Evolutionary conservation across 2,888 invertebrate genomes (phyloP), one percentile per base, ranked within the genome.

Genomic region (Mesoligia furuncula): DNA sequence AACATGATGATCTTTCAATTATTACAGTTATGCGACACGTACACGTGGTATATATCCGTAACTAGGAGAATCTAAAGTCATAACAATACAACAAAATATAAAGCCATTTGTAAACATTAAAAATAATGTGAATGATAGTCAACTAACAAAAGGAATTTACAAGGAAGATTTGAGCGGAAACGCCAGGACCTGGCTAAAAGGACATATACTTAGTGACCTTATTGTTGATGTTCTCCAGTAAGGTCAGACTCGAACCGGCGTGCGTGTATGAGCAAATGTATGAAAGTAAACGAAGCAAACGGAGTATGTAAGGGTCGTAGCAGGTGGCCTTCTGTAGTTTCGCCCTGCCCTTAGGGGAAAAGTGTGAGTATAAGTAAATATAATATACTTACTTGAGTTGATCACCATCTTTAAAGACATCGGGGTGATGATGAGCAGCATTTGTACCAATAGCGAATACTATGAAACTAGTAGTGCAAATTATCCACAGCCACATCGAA

Each of bases 371-470:
- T 36, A 62, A 11, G 9, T 36, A 48, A 48, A 48, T 48, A 67
- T 20, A 13, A 48, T 27, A 27, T 15, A 87, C 84, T 87, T 94
- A 98, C 98, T 97, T 97, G 62, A 97, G 95, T 86, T 97, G 93
- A 92, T 98, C 98, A 1, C 98, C 98, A 90, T 98, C 98, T 90
- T 98, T 98, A 90, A 98, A 98, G 4, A 88, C 84, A 15, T 87
- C 65, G 0, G 89, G 98, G 93, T 98, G 98, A 91, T 98, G 98
- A 94, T 98, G 98, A 0, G 98, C 98, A 7, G 98, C 98, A 90
- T 97, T 98, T 1, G 98, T 88, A 3, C 98, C 98, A 82, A 98
- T 97, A 1, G 96, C 87, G 8, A 94, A 96, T 90, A 98, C 98
- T 3, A 97, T 90, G 61, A 98, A 97, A 87, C 98, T 98, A 0